Base-by-base conservation (phyloP, 2,888 invertebrate genomes). In the Folsomia manolachei region DNA sequence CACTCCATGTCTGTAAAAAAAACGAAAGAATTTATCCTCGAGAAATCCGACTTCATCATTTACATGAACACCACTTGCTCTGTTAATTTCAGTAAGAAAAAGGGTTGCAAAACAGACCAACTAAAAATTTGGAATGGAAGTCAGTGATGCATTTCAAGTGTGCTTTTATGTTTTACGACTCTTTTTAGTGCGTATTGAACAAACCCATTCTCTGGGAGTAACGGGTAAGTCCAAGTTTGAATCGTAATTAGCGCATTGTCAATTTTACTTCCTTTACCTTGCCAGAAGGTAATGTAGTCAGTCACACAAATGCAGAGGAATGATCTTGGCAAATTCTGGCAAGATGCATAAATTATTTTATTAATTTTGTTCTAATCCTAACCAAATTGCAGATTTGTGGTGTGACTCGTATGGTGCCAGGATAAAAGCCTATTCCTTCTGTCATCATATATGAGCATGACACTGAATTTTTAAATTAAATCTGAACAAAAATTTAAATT, bases 121-220 rank as follows among this genome's bases (percentile, higher is more conserved):
- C 4, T 14, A 56, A 56, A 14, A 14, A 14, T 56, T 56, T 56
- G 21, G n/a, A 56, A n/a, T 56, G 21, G 4, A 19, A 56, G 19
- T 56, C 56, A 56, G 56, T 56, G 56, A 21, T 56, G 56, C 56
- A 56, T 56, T 56, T 56, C 56, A 56, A 56, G 56, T 56, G 56
- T 56, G 56, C 56, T 56, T 56, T 56, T 56, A 56, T 56, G 11
- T 56, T 56, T 56, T 56, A 56, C 56, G 56, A 56, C 19, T 19
- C 21, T 21, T 56, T 56, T 56, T 56, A 56, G 7, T 4, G 4
- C 39, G 4, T 39, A 4, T 39, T 56, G 21, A 7, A n/a, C n/a
- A n/a, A n/a, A n/a, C n/a, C n/a, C n/a, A n/a, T n/a, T n/a, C n/a
- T n/a, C n/a, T n/a, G n/a, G n/a, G n/a, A n/a, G 4, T 56, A 56